Base-by-base conservation (phyloP, 2,113 vertebrate genomes). In the Tonatia bakeri region DNA sequence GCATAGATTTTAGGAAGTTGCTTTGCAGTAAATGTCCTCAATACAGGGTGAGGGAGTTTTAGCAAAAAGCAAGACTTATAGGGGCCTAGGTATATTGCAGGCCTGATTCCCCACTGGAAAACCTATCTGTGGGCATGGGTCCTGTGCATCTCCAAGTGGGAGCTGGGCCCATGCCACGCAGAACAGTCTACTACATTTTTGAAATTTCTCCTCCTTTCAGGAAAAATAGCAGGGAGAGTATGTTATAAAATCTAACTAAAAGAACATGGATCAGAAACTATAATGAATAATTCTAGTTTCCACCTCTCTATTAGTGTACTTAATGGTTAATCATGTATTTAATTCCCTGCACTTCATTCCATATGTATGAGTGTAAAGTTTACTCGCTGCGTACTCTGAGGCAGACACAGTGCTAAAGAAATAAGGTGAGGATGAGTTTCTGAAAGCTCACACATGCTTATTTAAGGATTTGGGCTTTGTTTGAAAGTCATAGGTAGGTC, bases 291-390 rank as follows among this genome's bases (percentile, higher is more conserved):
- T 73, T 88, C 6, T 77, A 85, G 43, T 87, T 15, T 88, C 26
- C 4, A 69, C 20, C 19, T 96, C 26, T 73, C 88, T 8, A 24
- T 28, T 14, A 88, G 10, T 65, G 8, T 77, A 36, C 14, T 33
- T 33, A 80, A 50, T 80, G 54, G 89, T 87, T 83, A 73, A 81
- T 64, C 90, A 76, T 47, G 87, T 84, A 75, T 84, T 94, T 75
- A 73, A 65, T 75, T 94, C 4, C 3, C 7, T 89, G 11, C 14
- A 38, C 15, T 77, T 81, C 61, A 33, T 69, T 80, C 14, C 28
- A 79, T 83, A 69, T 33, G 1, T 33, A 17, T 43, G 61, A 50
- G 20, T 85, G 17, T 28, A 54, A 50, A 75, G 45, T 82, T 54
- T 36, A 86, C 95, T 95, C 72, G 77, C 10, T 59, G 13, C 20